phyloP scores from a whole-genome alignment of 2,113 vertebrate species.

The Harpagus bidentatus region DNA sequence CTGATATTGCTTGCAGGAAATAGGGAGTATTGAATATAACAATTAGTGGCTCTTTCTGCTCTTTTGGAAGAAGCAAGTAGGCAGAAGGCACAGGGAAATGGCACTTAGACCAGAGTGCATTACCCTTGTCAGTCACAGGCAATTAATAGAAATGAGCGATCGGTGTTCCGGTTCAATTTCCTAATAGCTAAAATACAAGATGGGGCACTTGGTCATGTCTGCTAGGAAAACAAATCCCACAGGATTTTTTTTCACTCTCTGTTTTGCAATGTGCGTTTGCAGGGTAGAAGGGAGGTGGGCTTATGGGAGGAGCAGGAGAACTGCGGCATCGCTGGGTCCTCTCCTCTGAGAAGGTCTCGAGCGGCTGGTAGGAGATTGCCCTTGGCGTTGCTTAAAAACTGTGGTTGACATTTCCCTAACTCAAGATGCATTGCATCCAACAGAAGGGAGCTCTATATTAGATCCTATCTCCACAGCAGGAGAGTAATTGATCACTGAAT shows the following conservation, averaged over 20 bases:
- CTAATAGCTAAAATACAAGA: neutral
- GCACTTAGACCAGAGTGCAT: neutral
- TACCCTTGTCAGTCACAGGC: neutral
- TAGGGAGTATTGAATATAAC: neutral
- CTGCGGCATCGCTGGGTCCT: rapidly evolving
- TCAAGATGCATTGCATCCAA: neutral
- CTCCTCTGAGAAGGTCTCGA: neutral
- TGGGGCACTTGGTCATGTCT: neutral
- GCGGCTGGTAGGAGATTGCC: neutral
- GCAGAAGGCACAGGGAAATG: neutral
- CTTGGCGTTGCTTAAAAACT: neutral
- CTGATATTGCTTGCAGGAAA: neutral
- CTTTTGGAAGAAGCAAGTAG: neutral
- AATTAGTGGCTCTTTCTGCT: neutral
- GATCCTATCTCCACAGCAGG: neutral
- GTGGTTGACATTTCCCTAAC: neutral
- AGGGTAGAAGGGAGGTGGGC: neutral
- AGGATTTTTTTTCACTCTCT: rapidly evolving
- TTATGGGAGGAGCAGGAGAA: neutral
- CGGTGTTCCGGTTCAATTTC: neutral
- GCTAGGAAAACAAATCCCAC: neutral
- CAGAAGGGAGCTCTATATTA: neutral
- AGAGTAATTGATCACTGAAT: neutral
- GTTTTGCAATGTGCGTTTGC: neutral
- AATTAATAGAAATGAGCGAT: slow-evolving; percentile 14